phyloP scores from a whole-genome alignment of 2,797 vertebrate genomes.

The Darevskia mixta region DNA sequence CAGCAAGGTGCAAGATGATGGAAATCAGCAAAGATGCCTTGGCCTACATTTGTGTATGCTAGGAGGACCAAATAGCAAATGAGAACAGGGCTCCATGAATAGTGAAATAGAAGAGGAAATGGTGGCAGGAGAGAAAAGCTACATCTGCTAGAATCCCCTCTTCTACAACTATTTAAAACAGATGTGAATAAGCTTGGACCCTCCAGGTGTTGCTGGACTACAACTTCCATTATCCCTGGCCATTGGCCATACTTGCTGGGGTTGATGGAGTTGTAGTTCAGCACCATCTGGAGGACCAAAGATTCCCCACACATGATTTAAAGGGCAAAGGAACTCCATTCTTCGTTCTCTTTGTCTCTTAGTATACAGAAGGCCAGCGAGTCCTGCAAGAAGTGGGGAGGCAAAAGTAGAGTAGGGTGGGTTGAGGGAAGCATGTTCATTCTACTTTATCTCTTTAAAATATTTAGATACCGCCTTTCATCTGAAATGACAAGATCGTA shows the following conservation, averaged over 20 bases:
- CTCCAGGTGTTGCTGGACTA: too few species aligned
- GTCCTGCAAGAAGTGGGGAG: not conserved
- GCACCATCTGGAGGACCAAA: too few species aligned
- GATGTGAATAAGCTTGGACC: not conserved
- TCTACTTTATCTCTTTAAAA: too few species aligned
- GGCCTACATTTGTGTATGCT: not conserved
- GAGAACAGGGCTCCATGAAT: not conserved
- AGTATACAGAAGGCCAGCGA: not conserved
- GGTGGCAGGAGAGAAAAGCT: not conserved
- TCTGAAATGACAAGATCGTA: too few species aligned
- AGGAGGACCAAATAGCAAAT: not conserved
- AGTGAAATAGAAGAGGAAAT: not conserved
- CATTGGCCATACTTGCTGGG: too few species aligned
- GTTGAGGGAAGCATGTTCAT: not conserved
- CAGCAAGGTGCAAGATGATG: not conserved
- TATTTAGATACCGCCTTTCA: too few species aligned
- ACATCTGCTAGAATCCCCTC: not conserved
- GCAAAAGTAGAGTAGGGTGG: not conserved
- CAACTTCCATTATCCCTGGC: too few species aligned
- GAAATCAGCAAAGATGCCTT: not conserved
- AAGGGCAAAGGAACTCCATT: not conserved
- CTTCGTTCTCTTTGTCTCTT: not conserved
- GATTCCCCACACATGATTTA: too few species aligned
- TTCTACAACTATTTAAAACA: not conserved
- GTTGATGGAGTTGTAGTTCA: too few species aligned